These are phyloP conservation scores for Troglohyphantes excavatus DNA, from an alignment of 2,888 invertebrate genomes.

Conservation along the genomic window DNA sequence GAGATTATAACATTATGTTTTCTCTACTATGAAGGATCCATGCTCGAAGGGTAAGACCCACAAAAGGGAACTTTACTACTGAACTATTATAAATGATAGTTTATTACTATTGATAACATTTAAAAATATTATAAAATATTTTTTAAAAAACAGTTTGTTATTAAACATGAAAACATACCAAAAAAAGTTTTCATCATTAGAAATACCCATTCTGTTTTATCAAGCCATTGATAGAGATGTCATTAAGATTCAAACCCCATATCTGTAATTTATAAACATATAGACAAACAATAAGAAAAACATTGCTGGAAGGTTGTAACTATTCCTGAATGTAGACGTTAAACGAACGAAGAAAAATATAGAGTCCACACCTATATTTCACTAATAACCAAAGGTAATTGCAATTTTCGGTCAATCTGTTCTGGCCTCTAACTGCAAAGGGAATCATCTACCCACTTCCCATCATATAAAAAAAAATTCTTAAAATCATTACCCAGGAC, in stretches of 20 bases:
- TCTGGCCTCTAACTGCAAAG: slow-evolving; percentile 27
- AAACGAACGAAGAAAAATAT: slow-evolving; percentile 3
- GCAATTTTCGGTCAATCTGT: slow-evolving; percentile 61
- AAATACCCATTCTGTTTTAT: slow-evolving; percentile 2
- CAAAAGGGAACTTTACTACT: no score
- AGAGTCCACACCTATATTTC: slow-evolving; percentile 59
- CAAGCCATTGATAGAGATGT: not conserved
- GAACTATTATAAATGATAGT: no score
- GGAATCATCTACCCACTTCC: slow-evolving; percentile 37
- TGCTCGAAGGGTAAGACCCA: no score
- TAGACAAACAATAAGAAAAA: not conserved
- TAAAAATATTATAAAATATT: no score
- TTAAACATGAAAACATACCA: no score
- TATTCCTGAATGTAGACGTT: slow-evolving; percentile 43
- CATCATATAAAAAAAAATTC: not conserved
- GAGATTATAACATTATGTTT: no score
- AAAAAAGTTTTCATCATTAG: no score
- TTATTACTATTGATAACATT: no score
- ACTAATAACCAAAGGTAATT: slow-evolving; percentile 69
- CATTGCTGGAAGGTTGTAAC: slow-evolving; percentile 32
- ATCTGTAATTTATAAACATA: not conserved
- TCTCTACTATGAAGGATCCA: no score
- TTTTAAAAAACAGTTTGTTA: no score
- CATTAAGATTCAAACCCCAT: slow-evolving; percentile 6
- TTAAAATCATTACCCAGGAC: slow-evolving; percentile 53